Conservation (phyloP, 2,888 invertebrate species). For the Pogonocherus hispidulus region DNA sequence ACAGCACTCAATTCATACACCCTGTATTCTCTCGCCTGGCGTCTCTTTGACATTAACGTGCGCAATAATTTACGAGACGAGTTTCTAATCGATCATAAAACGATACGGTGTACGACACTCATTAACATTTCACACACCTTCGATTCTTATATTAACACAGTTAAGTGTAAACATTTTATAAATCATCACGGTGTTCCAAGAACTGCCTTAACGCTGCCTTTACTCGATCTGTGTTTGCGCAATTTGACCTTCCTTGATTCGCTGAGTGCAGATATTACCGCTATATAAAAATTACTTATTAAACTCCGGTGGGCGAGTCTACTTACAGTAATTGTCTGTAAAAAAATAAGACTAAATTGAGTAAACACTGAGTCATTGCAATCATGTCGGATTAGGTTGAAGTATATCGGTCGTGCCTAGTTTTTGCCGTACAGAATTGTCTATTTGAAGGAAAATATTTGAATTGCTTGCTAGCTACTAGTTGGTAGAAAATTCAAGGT, state of each 20-base stretch:
- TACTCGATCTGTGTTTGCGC: slow-evolving; percentile 15
- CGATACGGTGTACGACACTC: not conserved
- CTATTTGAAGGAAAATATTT: not conserved
- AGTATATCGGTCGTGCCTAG: not conserved
- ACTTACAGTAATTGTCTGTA: not conserved
- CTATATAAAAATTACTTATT: not conserved
- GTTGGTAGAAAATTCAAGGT: not conserved
- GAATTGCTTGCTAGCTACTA: not conserved
- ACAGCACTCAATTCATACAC: too few relatives aligned
- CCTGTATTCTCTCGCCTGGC: not conserved
- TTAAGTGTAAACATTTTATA: slow-evolving; percentile 22
- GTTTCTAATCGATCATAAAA: slow-evolving; percentile 1
- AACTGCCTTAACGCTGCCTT: not conserved
- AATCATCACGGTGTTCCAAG: slow-evolving; percentile 20
- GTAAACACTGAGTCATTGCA: not conserved
- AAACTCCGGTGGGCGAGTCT: slow-evolving; percentile 4
- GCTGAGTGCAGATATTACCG: not conserved
- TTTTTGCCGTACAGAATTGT: not conserved
- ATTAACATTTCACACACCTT: slow-evolving; percentile 26
- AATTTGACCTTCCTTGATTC: slow-evolving; percentile 15
- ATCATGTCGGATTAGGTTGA: not conserved
- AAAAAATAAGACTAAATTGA: not conserved
- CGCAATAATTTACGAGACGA: not conserved
- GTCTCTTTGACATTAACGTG: not conserved
- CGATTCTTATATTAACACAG: slow-evolving; percentile 12